Evolutionary conservation across 2,888 invertebrate species (phyloP).

Genomic region (Pardosa pseudoannulata): DNA sequence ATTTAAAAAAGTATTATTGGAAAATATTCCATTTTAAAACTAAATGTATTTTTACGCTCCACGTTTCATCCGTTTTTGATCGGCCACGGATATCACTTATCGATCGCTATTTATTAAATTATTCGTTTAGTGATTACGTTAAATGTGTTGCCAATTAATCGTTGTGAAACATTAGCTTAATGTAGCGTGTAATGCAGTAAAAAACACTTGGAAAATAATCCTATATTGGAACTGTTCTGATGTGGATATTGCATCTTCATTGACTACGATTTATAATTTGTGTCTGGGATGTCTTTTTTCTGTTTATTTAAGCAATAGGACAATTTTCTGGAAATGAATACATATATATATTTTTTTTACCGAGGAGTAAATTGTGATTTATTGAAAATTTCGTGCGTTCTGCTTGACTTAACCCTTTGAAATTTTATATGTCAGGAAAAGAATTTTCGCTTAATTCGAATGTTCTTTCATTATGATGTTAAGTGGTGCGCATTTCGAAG

Average conservation of each 20-base stretch:
- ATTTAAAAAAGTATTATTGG: not conserved
- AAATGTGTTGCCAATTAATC: slow-evolving; percentile 15
- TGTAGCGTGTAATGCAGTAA: slow-evolving; percentile 1
- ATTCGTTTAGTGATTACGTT: slow-evolving; percentile 10
- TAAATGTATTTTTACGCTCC: not conserved
- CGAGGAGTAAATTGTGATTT: not conserved
- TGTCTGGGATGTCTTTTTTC: not conserved
- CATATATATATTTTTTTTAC: not conserved
- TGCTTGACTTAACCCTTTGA: not conserved
- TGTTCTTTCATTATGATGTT: not conserved
- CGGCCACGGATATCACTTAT: not conserved
- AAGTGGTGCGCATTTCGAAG: not conserved
- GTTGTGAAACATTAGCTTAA: slow-evolving; percentile 6
- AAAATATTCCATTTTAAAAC: not conserved
- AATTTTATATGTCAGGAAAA: no score
- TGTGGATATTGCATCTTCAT: no score
- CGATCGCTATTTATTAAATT: slow-evolving; percentile 14
- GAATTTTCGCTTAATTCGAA: not conserved
- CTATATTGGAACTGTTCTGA: not conserved
- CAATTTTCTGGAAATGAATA: not conserved
- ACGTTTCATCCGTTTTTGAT: not conserved
- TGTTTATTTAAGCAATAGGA: not conserved
- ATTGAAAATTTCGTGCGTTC: not conserved
- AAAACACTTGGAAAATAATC: slow-evolving; percentile 1
- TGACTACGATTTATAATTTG: no score